Conservation (phyloP, 2,888 invertebrate genomes). For the Neoaliturus tenellus region DNA sequence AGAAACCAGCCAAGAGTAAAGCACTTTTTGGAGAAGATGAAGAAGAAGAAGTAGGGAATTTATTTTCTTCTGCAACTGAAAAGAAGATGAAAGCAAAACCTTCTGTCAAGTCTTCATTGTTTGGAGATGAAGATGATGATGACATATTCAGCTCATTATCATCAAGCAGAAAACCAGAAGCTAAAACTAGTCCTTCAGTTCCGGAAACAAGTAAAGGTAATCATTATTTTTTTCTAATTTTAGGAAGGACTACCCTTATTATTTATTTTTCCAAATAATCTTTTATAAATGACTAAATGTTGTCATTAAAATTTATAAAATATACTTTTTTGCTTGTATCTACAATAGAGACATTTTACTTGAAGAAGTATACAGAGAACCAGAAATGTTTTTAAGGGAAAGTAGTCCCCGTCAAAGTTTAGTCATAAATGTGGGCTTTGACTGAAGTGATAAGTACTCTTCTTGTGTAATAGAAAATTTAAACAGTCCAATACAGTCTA, state of each 20-base stretch:
- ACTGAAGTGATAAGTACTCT: no score
- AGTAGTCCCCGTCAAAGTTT: no score
- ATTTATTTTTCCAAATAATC: no score
- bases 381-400: no score
- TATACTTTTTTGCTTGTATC: no score
- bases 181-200: neutral
- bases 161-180: neutral
- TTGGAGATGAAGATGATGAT: slow-evolving; percentile 47
- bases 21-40: slow-evolving; percentile 12
- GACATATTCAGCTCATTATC: slow-evolving; percentile 31
- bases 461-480: no score
- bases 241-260: neutral
- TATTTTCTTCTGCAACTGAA: neutral
- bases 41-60: neutral
- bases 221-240: neutral
- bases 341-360: no score
- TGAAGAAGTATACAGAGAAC: no score
- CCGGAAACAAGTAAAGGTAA: neutral
- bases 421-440: no score
- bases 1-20: neutral
- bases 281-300: no score
- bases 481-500: no score
- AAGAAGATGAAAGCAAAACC: slow-evolving; percentile 6
- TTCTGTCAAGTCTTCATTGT: slow-evolving; percentile 6
- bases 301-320: no score